A percentile compares a stretch with the other conserved stretches of the same genome.
These are phyloP conservation scores for Nettapus auritus DNA, from an alignment of 2,113 vertebrate species.

Conservation along the genomic window DNA sequence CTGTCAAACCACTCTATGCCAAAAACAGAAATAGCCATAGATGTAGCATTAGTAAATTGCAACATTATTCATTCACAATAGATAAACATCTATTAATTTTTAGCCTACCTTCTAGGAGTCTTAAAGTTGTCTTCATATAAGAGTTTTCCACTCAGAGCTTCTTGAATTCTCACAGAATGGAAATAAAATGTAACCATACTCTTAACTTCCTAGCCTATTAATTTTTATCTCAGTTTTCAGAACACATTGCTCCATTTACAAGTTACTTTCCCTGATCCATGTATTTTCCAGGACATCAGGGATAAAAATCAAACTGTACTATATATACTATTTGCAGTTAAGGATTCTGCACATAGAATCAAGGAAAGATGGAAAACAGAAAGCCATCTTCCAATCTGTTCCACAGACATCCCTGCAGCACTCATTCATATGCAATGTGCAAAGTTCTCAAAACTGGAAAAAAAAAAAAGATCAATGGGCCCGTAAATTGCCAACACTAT, in stretches of 20 bases:
- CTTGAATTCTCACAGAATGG: background rate
- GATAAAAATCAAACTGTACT: background rate
- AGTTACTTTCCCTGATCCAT: background rate
- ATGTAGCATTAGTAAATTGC: background rate
- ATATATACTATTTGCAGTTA: no score
- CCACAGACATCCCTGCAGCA: background rate
- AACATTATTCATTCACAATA: background rate
- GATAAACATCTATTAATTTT: background rate
- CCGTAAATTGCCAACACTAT: background rate
- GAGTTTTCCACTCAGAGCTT: background rate
- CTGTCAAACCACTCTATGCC: background rate
- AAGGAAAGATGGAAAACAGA: background rate
- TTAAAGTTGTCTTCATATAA: background rate
- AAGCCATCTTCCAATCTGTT: background rate
- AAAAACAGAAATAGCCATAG: background rate
- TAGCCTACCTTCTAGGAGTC: background rate
- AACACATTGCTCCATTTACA: background rate
- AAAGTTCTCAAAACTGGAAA: background rate
- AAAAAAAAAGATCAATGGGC: background rate
- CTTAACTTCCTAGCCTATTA: no score
- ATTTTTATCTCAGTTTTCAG: background rate
- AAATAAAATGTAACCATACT: background rate
- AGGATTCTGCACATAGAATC: no score
- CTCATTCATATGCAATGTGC: accelerated
- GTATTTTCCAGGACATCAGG: background rate